Evolutionary conservation across 2,888 invertebrate genomes (phyloP).

Genomic region (Vesta saturnalis): DNA sequence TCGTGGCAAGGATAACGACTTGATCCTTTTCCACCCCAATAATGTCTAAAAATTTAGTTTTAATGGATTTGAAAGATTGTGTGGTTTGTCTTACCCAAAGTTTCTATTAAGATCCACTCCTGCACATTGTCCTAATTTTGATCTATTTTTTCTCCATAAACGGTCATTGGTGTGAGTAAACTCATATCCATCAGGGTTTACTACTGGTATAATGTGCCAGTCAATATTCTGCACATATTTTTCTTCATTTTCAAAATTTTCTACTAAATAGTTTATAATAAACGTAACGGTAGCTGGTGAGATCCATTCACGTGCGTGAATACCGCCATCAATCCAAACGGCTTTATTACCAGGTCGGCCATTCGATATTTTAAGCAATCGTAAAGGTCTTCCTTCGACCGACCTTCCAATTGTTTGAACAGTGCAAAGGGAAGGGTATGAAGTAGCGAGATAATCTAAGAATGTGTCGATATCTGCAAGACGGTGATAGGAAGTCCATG

Average conservation of each 20-base stretch:
- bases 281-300: constrained; percentile 82
- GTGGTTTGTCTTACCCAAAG: constrained; percentile 69
- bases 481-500: constrained; percentile 82
- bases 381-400: constrained; percentile 77
- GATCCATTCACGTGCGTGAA: constrained; percentile 93
- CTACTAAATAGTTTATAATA: constrained; percentile 75
- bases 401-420: constrained; percentile 79
- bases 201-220: constrained; percentile 80
- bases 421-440: constrained; percentile 77
- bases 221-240: constrained; percentile 80
- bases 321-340: constrained; percentile 81
- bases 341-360: constrained; percentile 69
- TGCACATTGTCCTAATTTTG: constrained; percentile 69
- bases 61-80: neutral
- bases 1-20: constrained; percentile 85
- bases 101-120: constrained; percentile 89
- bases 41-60: constrained; percentile 64
- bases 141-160: constrained; percentile 85
- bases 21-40: constrained; percentile 88
- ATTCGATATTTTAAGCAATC: constrained; percentile 77
- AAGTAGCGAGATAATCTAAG: constrained; percentile 75
- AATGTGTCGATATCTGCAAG: constrained; percentile 75
- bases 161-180: constrained; percentile 83
- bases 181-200: constrained; percentile 90
- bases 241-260: constrained; percentile 73